Conservation (phyloP, 2,113 vertebrate genomes). For the Benitochromis conjunctus region DNA sequence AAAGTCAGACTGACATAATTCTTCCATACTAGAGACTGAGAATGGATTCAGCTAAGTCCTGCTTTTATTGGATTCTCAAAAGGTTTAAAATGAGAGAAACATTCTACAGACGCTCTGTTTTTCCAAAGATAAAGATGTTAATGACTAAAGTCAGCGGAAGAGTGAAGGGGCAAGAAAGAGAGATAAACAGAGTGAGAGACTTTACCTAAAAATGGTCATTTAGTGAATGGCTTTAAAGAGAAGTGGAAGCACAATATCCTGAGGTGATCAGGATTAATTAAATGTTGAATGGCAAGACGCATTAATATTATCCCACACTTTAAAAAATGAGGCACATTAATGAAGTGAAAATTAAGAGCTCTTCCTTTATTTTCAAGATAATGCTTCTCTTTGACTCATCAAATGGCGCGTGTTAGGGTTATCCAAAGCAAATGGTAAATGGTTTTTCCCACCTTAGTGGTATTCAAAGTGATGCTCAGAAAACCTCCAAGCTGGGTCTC, state of each 20-base stretch:
- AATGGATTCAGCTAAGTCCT: neutral
- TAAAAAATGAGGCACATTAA: conserved; percentile 17
- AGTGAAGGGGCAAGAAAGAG: neutral
- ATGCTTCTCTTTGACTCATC: neutral
- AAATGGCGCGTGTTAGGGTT: neutral
- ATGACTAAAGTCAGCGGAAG: conserved; percentile 5
- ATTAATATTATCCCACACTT: neutral
- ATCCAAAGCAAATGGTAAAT: neutral
- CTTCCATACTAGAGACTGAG: neutral
- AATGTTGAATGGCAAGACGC: neutral
- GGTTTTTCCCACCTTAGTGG: neutral
- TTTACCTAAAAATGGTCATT: conserved; percentile 30
- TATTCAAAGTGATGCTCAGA: neutral
- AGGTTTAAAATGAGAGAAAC: conserved; percentile 20
- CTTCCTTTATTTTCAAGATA: conserved; percentile 21
- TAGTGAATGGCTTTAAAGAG: conserved; percentile 19
- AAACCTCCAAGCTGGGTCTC: neutral
- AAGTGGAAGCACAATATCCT: conserved; percentile 16
- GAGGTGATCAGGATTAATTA: conserved; percentile 50
- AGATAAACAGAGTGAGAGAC: conserved; percentile 3
- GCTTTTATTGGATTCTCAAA: conserved; percentile 2
- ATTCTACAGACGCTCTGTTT: conserved; percentile 10
- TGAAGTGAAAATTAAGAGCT: conserved; percentile 38
- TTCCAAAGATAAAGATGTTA: conserved; percentile 33
- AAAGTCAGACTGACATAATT: neutral